Conservation (phyloP, 1,140 invertebrate genomes). For the Adoxophyes honmai region DNA sequence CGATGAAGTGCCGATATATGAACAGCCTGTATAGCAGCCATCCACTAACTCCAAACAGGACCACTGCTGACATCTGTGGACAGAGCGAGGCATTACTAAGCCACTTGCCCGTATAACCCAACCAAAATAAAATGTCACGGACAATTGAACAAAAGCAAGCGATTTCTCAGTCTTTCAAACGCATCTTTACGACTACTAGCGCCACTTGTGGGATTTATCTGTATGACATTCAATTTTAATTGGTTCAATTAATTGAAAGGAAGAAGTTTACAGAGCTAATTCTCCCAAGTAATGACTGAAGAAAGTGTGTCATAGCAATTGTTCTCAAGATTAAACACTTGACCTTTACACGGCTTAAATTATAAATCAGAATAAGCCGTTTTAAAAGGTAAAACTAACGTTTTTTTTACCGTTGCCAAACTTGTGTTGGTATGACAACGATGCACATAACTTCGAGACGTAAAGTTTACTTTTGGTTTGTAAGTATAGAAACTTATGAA, state of each 20-base stretch:
- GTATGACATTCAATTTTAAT: conserved; percentile 10
- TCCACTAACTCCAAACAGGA: conserved; percentile 67
- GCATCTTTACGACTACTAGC: conserved; percentile 29
- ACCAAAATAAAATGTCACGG: conserved; percentile 25
- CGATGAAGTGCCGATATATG: conserved; percentile 71
- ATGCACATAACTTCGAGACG: not conserved
- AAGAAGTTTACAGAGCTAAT: conserved; percentile 12
- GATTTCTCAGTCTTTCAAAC: not conserved
- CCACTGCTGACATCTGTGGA: conserved; percentile 75
- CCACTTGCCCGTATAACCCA: conserved; percentile 26
- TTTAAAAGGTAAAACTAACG: not conserved
- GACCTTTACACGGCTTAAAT: not conserved
- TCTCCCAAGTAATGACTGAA: conserved; percentile 13
- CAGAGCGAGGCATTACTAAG: conserved; percentile 30
- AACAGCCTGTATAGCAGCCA: conserved; percentile 76
- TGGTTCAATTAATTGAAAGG: conserved; percentile 28
- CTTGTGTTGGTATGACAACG: conserved; percentile 7
- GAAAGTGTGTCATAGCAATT: conserved; percentile 8
- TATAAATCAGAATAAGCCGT: not conserved
- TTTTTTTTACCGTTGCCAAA: not conserved
- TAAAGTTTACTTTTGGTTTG: conserved; percentile 1
- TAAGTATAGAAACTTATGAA: conserved; percentile 21
- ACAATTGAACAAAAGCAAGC: conserved; percentile 5
- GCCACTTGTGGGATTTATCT: conserved; percentile 23
- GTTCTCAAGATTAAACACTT: not conserved